Conservation (phyloP, 2,888 invertebrate species). For the Lordiphosa fenestrarum region DNA sequence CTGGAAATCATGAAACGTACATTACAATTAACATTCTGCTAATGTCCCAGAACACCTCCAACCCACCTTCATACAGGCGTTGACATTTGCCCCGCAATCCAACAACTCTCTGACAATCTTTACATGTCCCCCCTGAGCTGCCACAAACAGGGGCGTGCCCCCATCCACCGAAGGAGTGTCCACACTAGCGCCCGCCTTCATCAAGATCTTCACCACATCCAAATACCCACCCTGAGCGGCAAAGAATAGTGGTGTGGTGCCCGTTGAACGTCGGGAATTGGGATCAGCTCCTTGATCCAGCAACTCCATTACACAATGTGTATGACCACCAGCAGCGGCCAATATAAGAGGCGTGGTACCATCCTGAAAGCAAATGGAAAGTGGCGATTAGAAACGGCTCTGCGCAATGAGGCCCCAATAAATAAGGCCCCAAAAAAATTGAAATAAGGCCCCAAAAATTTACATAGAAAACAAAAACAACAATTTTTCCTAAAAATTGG, state of each 20-base stretch:
- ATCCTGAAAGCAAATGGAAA: conserved; percentile 83
- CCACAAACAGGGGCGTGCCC: conserved; percentile 95
- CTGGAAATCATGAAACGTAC: conserved; percentile 81
- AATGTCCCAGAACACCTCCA: background rate
- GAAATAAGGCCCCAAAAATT: too few relatives aligned
- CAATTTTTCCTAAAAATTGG: too few relatives aligned
- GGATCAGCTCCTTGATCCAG: conserved; percentile 96
- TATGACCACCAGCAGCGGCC: conserved; percentile 94
- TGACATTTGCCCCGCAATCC: conserved; percentile 89
- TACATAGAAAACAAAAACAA: too few relatives aligned
- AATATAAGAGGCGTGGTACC: conserved; percentile 96
- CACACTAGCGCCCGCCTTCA: conserved; percentile 89
- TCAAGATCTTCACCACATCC: conserved; percentile 88
- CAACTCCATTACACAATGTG: conserved; percentile 91
- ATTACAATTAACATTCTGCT: background rate
- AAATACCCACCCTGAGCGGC: conserved; percentile 95
- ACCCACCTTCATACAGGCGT: conserved; percentile 90
- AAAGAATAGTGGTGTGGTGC: conserved; percentile 95
- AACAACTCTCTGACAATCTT: conserved; percentile 93
- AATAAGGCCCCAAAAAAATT: too few relatives aligned
- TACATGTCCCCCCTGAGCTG: conserved; percentile 94
- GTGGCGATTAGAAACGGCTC: background rate
- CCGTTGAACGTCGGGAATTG: conserved; percentile 91
- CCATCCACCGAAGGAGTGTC: conserved; percentile 93
- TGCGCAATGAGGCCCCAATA: too few relatives aligned